Evolutionary conservation across 2,888 invertebrate genomes (phyloP).

Genomic region (Ichneumon xanthorius): DNA sequence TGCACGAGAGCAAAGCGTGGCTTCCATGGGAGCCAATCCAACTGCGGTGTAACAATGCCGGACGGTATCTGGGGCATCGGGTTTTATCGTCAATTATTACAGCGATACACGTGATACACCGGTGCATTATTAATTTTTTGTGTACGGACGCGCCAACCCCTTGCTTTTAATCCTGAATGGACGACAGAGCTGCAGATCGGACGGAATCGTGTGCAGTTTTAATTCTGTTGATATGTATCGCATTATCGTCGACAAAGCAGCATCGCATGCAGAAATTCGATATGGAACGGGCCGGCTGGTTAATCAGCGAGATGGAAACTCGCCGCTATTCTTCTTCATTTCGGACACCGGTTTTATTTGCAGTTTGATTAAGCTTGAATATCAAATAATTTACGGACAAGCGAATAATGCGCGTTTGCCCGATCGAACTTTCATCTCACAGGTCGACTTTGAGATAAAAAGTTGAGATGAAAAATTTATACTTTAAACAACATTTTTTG

Average conservation of each 20-base stretch:
- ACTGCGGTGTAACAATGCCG: background rate
- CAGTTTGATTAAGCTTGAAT: background rate
- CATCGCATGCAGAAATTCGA: conserved; percentile 10
- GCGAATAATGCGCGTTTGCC: too few relatives aligned
- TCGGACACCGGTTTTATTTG: background rate
- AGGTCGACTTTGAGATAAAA: too few relatives aligned
- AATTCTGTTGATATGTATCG: conserved; percentile 4
- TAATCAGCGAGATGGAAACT: background rate
- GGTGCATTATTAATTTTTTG: background rate
- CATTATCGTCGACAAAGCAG: conserved; percentile 5
- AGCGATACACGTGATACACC: background rate
- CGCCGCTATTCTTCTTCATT: background rate
- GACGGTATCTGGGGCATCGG: background rate
- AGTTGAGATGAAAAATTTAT: too few relatives aligned
- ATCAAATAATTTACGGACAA: too few relatives aligned
- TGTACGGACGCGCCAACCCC: background rate
- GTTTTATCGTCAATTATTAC: background rate
- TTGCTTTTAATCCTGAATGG: background rate
- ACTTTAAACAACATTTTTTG: too few relatives aligned
- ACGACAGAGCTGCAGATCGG: background rate
- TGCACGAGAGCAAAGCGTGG: background rate
- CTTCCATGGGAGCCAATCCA: background rate
- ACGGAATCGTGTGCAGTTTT: conserved; percentile 1
- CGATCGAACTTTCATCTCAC: too few relatives aligned
- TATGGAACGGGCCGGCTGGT: background rate